phyloP scores from a whole-genome alignment of 2,113 vertebrate species.

The Onychostoma macrolepis region DNA sequence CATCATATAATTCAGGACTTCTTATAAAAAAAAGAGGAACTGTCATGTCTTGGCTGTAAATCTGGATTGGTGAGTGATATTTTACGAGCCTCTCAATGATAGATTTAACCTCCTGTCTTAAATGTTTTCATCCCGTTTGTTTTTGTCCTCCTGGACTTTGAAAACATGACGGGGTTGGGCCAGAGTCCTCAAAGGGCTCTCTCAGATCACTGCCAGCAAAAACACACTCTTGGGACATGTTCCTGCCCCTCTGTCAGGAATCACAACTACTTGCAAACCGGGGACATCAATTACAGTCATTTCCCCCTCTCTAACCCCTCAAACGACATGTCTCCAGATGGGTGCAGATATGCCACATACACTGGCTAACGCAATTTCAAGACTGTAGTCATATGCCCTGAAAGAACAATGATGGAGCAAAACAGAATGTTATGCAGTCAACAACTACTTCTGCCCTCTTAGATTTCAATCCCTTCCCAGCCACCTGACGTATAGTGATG shows the following conservation, averaged over 20 bases:
- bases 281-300: constrained; percentile 59
- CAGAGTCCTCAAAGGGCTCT: constrained; percentile 47
- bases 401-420: neutral
- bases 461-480: neutral
- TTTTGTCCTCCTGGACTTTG: constrained; percentile 45
- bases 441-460: neutral
- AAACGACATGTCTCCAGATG: constrained; percentile 42
- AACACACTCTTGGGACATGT: constrained; percentile 62
- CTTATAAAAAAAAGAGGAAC: constrained; percentile 51
- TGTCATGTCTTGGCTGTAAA: constrained; percentile 35
- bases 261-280: constrained; percentile 64
- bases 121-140: constrained; percentile 55
- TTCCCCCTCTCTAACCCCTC: constrained; percentile 25
- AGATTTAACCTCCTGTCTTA: constrained; percentile 59
- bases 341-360: constrained; percentile 29
- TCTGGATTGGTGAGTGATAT: constrained; percentile 47
- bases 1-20: constrained; percentile 37
- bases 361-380: neutral
- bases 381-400: neutral
- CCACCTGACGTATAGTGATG: neutral
- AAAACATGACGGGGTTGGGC: constrained; percentile 46
- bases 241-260: constrained; percentile 62
- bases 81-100: constrained; percentile 55
- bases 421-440: neutral
- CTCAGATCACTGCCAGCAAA: constrained; percentile 57